Evolutionary conservation across 1,140 invertebrate genomes (phyloP), one percentile per base, ranked within the genome.

Genomic region (Meloidogyne exigua): DNA sequence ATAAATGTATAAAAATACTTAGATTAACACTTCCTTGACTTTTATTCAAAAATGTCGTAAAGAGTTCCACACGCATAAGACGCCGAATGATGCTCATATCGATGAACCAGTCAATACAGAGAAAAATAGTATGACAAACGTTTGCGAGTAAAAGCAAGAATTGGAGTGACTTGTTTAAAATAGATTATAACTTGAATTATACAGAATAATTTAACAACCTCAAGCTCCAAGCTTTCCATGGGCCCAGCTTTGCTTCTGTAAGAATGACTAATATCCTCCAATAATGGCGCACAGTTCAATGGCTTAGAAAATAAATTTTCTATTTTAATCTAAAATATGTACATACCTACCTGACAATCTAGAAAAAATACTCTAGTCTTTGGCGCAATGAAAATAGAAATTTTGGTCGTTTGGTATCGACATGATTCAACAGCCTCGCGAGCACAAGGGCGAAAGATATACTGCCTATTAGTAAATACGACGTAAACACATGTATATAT

Each of bases 341-440:
- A 63, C 4, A 39, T 76, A 86, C 83, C 76, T 76, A 86, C 83
- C 76, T 87, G 85, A 36, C 81, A 85, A 69, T 85, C 84, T 5
- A 85, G 42, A 44, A 82, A 84, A 71, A 85, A 81, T 18, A 70
- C 79, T 66, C 84, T 26, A 25, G 67, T 36, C 32, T 87, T 79
- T 23, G 49, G 77, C n/a, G 75, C 25, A 49, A 85, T 77, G 62
- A 80, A 85, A 57, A 86, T 70, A 39, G 78, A 67, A 25, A 85
- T 68, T 68, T 78, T 77, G 0, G 64, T 26, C n/a, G 84, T 87
- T 76, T 87, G 85, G 49, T 82, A 77, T 10, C 77, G 67, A 36
- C 82, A 83, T 15, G 81, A 66, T 76, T 85, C 85, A 42, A 83
- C 76, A 18, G 79, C 79, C 73, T 85, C 84, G 23, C 82, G 44